Conservation (phyloP, 1,140 invertebrate species). For the Doryteuthis pealeii region DNA sequence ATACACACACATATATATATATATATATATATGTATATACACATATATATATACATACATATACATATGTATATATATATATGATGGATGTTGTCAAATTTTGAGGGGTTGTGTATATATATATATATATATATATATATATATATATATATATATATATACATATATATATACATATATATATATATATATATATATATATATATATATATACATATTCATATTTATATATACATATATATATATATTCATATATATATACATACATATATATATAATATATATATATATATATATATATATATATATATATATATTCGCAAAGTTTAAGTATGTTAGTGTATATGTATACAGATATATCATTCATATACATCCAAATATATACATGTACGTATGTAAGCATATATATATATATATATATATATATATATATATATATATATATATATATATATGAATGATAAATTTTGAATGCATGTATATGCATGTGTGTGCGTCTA, state of each 20-base stretch:
- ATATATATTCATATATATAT: conserved; percentile 1
- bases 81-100: no score
- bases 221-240: conserved; percentile 2
- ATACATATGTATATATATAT: no score
- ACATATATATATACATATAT: background rate
- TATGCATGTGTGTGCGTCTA: no score
- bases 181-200: conserved; percentile 5
- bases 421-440: no score
- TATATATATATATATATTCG: background rate
- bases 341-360: background rate
- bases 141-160: conserved; percentile 5
- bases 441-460: no score
- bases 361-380: background rate
- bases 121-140: conserved; percentile 5
- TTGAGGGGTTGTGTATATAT: no score
- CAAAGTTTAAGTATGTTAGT: background rate
- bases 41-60: background rate
- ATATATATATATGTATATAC: background rate
- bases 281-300: conserved; percentile 8
- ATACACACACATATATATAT: background rate
- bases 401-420: no score
- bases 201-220: background rate
- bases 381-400: background rate
- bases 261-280: background rate
- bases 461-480: no score